Conservation (phyloP, 2,797 vertebrate genomes). For the Amazonetta brasiliensis region DNA sequence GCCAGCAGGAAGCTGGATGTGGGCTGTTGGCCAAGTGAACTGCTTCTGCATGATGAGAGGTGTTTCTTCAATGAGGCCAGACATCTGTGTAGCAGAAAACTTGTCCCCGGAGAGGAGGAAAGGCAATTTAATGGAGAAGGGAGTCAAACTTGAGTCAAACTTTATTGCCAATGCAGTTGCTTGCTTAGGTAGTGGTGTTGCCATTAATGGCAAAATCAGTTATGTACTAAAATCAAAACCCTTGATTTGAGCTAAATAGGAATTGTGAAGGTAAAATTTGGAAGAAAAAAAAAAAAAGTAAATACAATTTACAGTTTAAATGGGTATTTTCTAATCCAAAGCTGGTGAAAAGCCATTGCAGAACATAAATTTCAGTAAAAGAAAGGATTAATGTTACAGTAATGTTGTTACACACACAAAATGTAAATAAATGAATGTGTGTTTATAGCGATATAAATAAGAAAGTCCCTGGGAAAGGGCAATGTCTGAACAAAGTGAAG, state of each 20-base stretch:
- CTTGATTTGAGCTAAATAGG: neutral
- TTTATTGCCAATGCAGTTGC: accelerated
- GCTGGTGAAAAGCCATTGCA: neutral
- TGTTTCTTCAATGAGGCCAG: neutral
- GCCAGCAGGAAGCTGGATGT: neutral
- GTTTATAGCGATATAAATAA: accelerated
- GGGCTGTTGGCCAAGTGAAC: neutral
- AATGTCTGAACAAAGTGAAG: neutral
- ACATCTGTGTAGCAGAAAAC: accelerated
- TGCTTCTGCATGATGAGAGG: neutral
- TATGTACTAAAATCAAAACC: neutral
- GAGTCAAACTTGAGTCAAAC: neutral
- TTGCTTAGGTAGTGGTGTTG: accelerated
- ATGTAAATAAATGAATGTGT: accelerated
- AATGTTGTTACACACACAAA: neutral
- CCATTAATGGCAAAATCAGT: neutral
- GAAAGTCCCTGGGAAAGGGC: neutral
- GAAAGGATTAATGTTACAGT: neutral
- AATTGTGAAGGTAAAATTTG: neutral
- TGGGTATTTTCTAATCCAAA: neutral
- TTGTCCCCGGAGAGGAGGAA: neutral
- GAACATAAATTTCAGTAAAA: neutral
- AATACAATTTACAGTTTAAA: neutral
- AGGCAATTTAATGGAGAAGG: neutral
- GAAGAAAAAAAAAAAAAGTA: neutral